Conservation (phyloP, 2,797 vertebrate genomes). For the Propithecus perrieri region DNA sequence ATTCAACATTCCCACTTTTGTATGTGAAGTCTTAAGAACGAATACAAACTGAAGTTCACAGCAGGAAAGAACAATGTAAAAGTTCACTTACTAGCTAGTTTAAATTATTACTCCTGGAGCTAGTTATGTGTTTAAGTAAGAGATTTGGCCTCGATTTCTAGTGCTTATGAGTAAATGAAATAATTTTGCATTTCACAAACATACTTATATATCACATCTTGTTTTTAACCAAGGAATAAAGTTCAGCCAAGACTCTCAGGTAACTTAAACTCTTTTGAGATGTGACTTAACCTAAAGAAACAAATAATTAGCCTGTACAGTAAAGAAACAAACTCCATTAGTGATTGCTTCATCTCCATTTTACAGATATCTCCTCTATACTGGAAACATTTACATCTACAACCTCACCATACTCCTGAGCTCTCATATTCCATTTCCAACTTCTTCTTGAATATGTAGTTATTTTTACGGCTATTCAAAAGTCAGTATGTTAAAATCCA, state of each 20-base stretch:
- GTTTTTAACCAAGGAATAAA: conserved; percentile 14
- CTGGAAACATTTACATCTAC: background rate
- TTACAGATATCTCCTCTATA: background rate
- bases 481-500: background rate
- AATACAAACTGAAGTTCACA: background rate
- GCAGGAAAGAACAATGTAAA: background rate
- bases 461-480: background rate
- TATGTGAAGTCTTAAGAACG: background rate
- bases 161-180: background rate
- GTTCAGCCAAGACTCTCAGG: background rate
- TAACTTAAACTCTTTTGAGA: background rate
- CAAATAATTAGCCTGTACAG: background rate
- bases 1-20: background rate
- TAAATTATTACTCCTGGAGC: background rate
- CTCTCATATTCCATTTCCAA: background rate
- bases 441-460: background rate
- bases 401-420: background rate
- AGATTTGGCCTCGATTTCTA: background rate
- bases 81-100: background rate
- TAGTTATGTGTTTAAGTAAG: conserved; percentile 34
- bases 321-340: background rate
- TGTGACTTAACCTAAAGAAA: background rate
- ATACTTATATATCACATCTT: background rate
- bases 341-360: background rate
- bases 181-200: conserved; percentile 23